Conservation (phyloP, 2,797 vertebrate genomes). For the Clarias pachynema region DNA sequence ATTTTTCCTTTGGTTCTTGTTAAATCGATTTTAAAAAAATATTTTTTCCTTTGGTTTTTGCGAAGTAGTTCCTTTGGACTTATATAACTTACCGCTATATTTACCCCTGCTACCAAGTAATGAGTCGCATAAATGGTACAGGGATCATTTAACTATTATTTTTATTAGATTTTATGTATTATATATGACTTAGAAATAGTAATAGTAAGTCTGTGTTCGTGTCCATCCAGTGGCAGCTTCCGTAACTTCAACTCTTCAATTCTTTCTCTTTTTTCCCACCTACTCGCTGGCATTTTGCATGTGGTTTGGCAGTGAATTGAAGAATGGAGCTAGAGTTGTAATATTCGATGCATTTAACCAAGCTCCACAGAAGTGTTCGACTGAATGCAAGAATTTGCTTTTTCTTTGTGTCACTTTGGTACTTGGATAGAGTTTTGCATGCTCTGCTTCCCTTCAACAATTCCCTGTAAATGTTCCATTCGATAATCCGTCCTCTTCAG, state of each 20-base stretch:
- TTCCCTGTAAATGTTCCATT: slow-evolving; percentile 53
- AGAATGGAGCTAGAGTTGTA: slow-evolving; percentile 52
- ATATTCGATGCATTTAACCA: slow-evolving; percentile 51
- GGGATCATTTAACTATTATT: neutral
- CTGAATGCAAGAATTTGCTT: slow-evolving; percentile 49
- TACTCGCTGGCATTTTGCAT: slow-evolving; percentile 40
- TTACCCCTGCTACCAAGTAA: neutral
- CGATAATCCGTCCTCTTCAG: slow-evolving; percentile 48
- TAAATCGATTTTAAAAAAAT: too few species aligned
- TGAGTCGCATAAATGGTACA: neutral
- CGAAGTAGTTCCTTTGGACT: too few species aligned
- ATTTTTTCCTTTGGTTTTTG: too few species aligned
- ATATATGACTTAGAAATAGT: neutral
- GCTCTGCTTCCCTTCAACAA: slow-evolving; percentile 38
- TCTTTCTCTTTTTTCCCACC: slow-evolving; percentile 8
- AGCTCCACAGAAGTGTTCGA: slow-evolving; percentile 49
- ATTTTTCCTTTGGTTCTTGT: too few species aligned
- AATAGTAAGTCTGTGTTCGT: neutral
- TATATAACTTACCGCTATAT: neutral
- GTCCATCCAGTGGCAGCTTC: neutral
- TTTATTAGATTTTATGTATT: neutral
- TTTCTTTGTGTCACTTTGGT: slow-evolving; percentile 53
- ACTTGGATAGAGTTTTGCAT: slow-evolving; percentile 32
- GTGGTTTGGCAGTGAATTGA: slow-evolving; percentile 46
- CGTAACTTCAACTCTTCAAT: neutral